Evolutionary conservation across 2,888 invertebrate species (phyloP), one percentile per base, ranked within the genome.

Genomic region (Xestia sexstrigata): DNA sequence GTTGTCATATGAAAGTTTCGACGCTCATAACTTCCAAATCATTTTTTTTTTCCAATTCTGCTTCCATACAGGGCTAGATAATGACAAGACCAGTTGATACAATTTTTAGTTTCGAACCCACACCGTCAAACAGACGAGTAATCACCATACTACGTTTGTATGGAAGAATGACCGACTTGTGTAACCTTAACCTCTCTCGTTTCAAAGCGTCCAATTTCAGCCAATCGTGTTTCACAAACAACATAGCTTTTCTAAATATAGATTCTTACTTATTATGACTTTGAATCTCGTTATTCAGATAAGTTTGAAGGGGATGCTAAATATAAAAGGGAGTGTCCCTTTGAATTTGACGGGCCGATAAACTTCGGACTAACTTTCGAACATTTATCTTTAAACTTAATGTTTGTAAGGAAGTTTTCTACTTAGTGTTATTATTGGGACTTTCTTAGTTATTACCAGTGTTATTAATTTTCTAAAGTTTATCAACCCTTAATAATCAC

Each of bases 291-390:
- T 76, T 66, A 70, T 60, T 81, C n/a, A 75, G 60, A 65, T 62
- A 74, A 63, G 70, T 70, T 67, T 62, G 6, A 81, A 72, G 39
- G 52, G 35, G 42, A 60, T 15, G 35, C 45, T 74, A 52, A 72
- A 67, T 72, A 69, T 82, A 71, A 82, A 82, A 68, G 20, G 49
- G 71, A 20, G 23, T 60, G 20, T 75, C 67, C 42, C 42, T 72
- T 82, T 66, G 62, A 66, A 45, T 70, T 86, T 35, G 58, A 65
- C 8, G 52, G 72, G 63, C 83, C 70, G 55, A 76, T 63, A 47
- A 79, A 79, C 52, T 83, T 86, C 52, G 15, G 69, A 83, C 62
- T 55, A 77, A 77, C 76, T 79, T 73, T 3, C 20, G 20, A 47
- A 76, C 20, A 30, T 82, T 66, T 66, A 60, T 76, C 68, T 81